A percentile compares a stretch with the other conserved stretches of the same genome.
These are phyloP conservation scores for Eilema depressum DNA, from an alignment of 2,888 invertebrate species.

Conservation along the genomic window DNA sequence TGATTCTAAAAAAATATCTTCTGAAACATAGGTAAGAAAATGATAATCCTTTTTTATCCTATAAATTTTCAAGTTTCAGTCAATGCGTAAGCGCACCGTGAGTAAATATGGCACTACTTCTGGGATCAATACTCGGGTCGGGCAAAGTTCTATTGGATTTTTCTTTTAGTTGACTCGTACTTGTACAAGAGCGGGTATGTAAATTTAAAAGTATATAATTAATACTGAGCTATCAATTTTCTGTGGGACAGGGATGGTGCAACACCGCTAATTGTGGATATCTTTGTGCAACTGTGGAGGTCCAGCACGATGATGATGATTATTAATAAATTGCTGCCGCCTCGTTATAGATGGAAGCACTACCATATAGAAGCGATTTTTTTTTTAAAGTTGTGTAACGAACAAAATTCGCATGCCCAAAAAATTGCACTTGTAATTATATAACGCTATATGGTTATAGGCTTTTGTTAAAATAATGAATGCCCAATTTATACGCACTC, in stretches of 20 bases:
- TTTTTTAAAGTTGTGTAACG: conserved; percentile 56
- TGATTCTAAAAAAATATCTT: too few species aligned
- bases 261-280: neutral
- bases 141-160: neutral
- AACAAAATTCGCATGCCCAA: conserved; percentile 62
- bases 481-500: conserved; percentile 72
- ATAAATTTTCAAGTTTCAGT: neutral
- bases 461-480: conserved; percentile 80
- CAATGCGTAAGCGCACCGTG: neutral
- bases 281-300: conserved; percentile 14
- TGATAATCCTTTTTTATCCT: too few species aligned
- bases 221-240: neutral
- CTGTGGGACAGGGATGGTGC: neutral
- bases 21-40: too few species aligned
- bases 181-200: neutral
- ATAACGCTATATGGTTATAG: conserved; percentile 72
- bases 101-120: neutral
- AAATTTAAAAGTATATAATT: neutral
- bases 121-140: neutral
- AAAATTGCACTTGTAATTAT: conserved; percentile 68
- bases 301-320: neutral
- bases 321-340: conserved; percentile 36
- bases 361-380: conserved; percentile 43
- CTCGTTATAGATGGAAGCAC: conserved; percentile 40
- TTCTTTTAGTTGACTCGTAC: neutral